Conservation (phyloP, 1,140 invertebrate genomes). For the Philopotamus ludificatus region DNA sequence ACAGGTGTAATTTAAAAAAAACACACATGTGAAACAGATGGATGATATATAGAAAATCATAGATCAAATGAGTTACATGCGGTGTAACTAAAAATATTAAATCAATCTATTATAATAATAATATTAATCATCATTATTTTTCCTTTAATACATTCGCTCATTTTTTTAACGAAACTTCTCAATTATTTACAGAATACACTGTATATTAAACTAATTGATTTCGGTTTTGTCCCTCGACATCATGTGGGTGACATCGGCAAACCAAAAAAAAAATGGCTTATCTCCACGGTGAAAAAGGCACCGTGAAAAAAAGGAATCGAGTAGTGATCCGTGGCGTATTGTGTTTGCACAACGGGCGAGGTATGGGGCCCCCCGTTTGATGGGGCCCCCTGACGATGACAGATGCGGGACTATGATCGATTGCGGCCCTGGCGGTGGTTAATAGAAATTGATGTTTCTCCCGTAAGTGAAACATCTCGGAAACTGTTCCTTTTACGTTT, state of each 20-base stretch:
- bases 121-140: too few relatives aligned
- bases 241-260: neutral
- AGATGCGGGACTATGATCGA: conserved; percentile 27
- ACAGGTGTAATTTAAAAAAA: too few relatives aligned
- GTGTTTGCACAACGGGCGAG: conserved; percentile 12
- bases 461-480: conserved; percentile 18
- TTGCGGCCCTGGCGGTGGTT: neutral
- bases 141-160: too few relatives aligned
- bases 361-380: neutral
- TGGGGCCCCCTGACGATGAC: conserved; percentile 17
- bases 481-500: too few relatives aligned
- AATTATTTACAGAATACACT: neutral
- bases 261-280: neutral
- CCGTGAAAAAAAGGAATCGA: neutral
- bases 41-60: too few relatives aligned
- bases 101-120: too few relatives aligned
- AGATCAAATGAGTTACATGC: too few relatives aligned
- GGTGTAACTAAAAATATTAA: too few relatives aligned
- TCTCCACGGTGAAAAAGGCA: neutral
- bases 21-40: too few relatives aligned
- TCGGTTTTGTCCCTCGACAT: neutral
- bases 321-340: conserved; percentile 27
- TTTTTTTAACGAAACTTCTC: too few relatives aligned
- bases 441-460: conserved; percentile 28
- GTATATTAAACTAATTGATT: conserved; percentile 3